Evolutionary conservation across 2,888 invertebrate genomes (phyloP).

Genomic region (Magallana nippona): DNA sequence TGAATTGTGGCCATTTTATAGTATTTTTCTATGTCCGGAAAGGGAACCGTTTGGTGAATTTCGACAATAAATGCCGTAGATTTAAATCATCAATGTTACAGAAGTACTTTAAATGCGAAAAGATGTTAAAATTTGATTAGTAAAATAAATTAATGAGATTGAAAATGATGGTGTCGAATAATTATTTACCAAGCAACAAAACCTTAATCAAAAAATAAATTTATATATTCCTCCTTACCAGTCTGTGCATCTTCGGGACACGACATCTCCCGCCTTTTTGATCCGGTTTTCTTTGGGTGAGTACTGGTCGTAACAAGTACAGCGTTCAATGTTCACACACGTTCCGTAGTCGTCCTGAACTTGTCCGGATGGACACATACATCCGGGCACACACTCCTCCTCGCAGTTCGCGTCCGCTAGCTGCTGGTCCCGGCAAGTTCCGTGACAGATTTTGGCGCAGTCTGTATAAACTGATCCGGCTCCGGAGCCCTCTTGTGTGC

Average conservation of each 20-base stretch:
- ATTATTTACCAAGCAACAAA: too few species aligned
- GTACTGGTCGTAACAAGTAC: slow-evolving; percentile 57
- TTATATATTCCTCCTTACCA: slow-evolving; percentile 58
- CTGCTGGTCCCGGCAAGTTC: slow-evolving; percentile 58
- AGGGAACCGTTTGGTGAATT: too few species aligned
- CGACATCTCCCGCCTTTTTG: slow-evolving; percentile 44
- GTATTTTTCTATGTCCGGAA: too few species aligned
- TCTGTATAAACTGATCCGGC: slow-evolving; percentile 53
- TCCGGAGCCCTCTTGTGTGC: not conserved
- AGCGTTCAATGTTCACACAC: slow-evolving; percentile 52
- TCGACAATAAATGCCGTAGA: too few species aligned
- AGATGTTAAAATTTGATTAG: too few species aligned
- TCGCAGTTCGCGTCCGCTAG: slow-evolving; percentile 52
- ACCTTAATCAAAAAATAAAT: too few species aligned
- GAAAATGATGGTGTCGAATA: too few species aligned
- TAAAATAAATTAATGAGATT: too few species aligned
- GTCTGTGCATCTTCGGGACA: slow-evolving; percentile 48
- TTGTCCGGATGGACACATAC: slow-evolving; percentile 51
- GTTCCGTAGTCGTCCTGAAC: slow-evolving; percentile 47
- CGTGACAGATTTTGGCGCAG: slow-evolving; percentile 55
- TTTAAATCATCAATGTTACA: too few species aligned
- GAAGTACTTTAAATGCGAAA: too few species aligned
- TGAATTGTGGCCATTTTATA: too few species aligned
- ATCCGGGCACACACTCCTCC: slow-evolving; percentile 55
- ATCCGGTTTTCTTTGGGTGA: slow-evolving; percentile 40